Evolutionary conservation across 2,113 vertebrate genomes (phyloP), one percentile per base, ranked within the genome.

Genomic region (Burhinus oedicnemus): DNA sequence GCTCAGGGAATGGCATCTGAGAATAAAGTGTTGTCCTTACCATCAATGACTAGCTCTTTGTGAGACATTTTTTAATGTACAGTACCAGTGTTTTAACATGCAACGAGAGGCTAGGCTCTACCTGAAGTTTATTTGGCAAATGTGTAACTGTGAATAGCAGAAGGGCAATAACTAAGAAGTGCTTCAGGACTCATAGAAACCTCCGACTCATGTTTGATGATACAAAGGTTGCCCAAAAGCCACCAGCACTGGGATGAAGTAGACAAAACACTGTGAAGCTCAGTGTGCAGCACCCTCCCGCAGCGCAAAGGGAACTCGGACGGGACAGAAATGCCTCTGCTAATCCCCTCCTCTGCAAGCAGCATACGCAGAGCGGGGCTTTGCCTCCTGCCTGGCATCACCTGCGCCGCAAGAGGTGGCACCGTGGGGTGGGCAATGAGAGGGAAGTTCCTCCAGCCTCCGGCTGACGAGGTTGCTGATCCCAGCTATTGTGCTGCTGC

Each of bases 391-490:
- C 23, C 65, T 62, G 60, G 68, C 26, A 62, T 44, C 49, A 18
- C 14, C 10, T 66, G 6, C 5, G 2, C 1, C 5, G 51, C 1
- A 11, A 87, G 54, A 32, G 15, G 8, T 22, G 42, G 9, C 32
- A 27, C 45, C 7, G 1, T 6, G 8, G 27, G 29, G 22, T 34
- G 42, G 61, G 18, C 47, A 54, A 5, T 0, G 0, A 40, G 36
- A 30, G 2, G 2, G 3, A 7, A 6, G 12, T 0, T 18, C 49
- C 84, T 68, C 32, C 69, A 58, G 23, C n/a, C 26, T 64, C 26
- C 7, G 1, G 6, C 23, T 32, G 19, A 11, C 3, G 3, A 49
- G 15, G 3, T 26, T 51, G 17, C 17, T 1, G 2, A 29, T 84
- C 19, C 25, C 52, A 54, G 11, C 25, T 14, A 2, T 8, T 13